phyloP scores from a whole-genome alignment of 64 coral and sea anemone genomes.

The Pocillopora damicornis region DNA sequence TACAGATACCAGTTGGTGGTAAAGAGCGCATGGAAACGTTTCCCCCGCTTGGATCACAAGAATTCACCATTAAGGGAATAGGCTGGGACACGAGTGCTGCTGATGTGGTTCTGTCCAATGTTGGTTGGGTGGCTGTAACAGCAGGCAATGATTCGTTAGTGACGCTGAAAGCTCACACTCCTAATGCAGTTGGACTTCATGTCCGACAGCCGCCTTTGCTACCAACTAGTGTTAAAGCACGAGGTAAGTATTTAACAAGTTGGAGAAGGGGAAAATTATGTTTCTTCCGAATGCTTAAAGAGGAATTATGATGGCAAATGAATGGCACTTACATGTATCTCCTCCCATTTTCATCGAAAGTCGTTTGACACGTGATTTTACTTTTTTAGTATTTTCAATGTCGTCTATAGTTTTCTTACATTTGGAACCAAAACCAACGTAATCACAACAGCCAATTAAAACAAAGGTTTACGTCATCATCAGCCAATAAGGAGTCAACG shows the following conservation, averaged over 20 bases:
- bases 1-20: constrained; percentile 77
- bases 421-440: too few relatives aligned
- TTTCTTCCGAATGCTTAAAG: too few relatives aligned
- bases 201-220: constrained; percentile 76
- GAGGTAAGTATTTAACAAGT: constrained; percentile 46
- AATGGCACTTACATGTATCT: too few relatives aligned
- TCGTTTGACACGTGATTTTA: too few relatives aligned
- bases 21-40: constrained; percentile 74
- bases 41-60: constrained; percentile 51
- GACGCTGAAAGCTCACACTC: constrained; percentile 77
- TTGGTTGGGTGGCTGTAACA: constrained; percentile 94
- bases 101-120: constrained; percentile 83
- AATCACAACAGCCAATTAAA: too few relatives aligned
- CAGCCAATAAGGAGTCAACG: too few relatives aligned
- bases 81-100: constrained; percentile 92
- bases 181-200: constrained; percentile 67
- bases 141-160: constrained; percentile 78
- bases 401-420: too few relatives aligned
- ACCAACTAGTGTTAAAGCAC: constrained; percentile 67
- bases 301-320: too few relatives aligned
- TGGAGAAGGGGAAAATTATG: not conserved
- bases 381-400: too few relatives aligned
- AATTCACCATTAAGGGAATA: constrained; percentile 57
- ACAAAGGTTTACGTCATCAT: too few relatives aligned
- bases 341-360: too few relatives aligned